phyloP scores from a whole-genome alignment of 1,140 invertebrate species.

The Branchinecta lynchi region DNA sequence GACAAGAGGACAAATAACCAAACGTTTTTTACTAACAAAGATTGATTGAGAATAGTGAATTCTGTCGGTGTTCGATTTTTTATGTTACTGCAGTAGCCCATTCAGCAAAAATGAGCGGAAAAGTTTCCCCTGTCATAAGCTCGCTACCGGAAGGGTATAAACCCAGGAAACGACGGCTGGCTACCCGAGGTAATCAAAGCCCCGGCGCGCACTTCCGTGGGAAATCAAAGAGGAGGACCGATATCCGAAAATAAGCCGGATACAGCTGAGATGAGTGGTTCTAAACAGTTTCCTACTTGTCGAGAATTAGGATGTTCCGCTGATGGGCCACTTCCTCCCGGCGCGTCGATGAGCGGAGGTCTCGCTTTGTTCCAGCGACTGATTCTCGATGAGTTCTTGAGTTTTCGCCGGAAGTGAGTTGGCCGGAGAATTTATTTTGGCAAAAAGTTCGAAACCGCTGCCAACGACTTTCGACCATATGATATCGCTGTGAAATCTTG shows the following conservation, averaged over 20 bases:
- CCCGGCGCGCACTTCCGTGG: background rate
- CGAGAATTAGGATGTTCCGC: background rate
- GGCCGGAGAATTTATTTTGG: background rate
- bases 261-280: background rate
- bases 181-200: background rate
- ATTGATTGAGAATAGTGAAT: too few relatives aligned
- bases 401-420: slow-evolving; percentile 1
- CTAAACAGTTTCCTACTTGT: background rate
- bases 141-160: background rate
- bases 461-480: background rate
- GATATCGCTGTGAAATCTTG: too few relatives aligned
- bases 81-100: too few relatives aligned
- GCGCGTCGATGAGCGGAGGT: too few relatives aligned
- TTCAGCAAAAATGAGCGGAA: too few relatives aligned
- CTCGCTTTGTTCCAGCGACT: too few relatives aligned
- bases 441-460: background rate
- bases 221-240: background rate
- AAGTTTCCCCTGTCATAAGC: too few relatives aligned
- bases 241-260: slow-evolving; percentile 11
- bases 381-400: too few relatives aligned
- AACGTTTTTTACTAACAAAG: too few relatives aligned
- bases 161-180: background rate
- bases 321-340: background rate
- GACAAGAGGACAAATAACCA: too few relatives aligned
- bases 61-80: too few relatives aligned